These are phyloP conservation scores for Strix aluco DNA, from an alignment of 2,113 vertebrate genomes.

Conservation along the genomic window DNA sequence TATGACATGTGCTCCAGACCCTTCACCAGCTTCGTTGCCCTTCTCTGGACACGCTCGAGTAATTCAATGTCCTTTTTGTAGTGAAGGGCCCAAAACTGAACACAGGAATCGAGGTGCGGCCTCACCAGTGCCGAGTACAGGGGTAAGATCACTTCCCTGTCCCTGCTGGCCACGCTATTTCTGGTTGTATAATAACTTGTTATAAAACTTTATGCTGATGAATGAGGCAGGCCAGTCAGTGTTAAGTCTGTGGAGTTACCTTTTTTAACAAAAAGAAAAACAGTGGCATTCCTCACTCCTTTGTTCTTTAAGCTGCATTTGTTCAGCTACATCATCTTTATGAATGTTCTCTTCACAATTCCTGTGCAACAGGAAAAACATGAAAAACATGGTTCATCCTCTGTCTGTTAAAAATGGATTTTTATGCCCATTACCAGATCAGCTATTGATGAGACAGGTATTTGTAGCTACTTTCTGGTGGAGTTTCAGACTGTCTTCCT, in stretches of 20 bases:
- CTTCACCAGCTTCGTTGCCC: no score
- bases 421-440: not conserved
- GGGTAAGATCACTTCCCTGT: no score
- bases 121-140: no score
- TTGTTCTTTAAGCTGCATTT: not conserved
- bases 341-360: not conserved
- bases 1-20: no score
- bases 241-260: no score
- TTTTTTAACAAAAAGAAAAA: not conserved
- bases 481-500: not conserved
- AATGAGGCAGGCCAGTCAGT: not conserved
- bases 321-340: no score
- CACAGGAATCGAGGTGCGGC: no score
- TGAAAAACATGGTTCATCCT: not conserved
- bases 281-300: not conserved
- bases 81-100: no score
- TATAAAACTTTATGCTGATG: not conserved
- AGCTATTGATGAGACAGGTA: not conserved
- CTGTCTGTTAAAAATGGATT: not conserved
- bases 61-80: no score
- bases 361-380: not conserved
- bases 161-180: no score
- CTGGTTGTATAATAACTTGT: not conserved
- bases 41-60: no score
- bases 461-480: not conserved